Conservation (phyloP, 2,113 vertebrate genomes). For the Vidua chalybeata region DNA sequence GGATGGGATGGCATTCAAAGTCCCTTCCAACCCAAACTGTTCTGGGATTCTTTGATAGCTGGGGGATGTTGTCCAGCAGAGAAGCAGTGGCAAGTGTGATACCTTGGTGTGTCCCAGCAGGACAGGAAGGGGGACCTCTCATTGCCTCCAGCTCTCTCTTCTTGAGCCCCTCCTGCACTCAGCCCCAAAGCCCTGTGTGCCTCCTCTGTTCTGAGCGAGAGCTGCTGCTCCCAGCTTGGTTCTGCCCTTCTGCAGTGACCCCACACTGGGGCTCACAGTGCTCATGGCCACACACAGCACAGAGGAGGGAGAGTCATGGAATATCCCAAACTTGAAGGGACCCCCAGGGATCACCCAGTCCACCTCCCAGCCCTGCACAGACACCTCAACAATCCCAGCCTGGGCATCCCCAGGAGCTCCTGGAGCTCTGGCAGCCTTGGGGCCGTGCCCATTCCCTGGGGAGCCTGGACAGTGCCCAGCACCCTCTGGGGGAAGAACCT, state of each 20-base stretch:
- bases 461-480: background rate
- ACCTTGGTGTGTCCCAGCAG: background rate
- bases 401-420: background rate
- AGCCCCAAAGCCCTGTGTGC: fast-evolving
- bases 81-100: background rate
- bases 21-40: fast-evolving
- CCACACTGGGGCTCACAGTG: fast-evolving
- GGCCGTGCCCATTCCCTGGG: background rate
- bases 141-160: background rate
- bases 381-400: background rate
- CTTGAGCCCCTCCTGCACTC: background rate
- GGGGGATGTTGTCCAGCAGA: background rate
- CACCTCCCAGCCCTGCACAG: fast-evolving
- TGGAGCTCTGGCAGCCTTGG: background rate
- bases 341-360: fast-evolving
- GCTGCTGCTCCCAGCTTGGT: fast-evolving
- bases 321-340: background rate
- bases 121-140: background rate
- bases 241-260: background rate
- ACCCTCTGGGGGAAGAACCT: background rate
- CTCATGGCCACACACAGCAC: background rate
- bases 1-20: fast-evolving
- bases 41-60: background rate
- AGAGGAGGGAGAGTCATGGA: background rate
- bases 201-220: background rate